phyloP scores from a whole-genome alignment of 2,113 vertebrate genomes.

The Monarcha castaneiventris region DNA sequence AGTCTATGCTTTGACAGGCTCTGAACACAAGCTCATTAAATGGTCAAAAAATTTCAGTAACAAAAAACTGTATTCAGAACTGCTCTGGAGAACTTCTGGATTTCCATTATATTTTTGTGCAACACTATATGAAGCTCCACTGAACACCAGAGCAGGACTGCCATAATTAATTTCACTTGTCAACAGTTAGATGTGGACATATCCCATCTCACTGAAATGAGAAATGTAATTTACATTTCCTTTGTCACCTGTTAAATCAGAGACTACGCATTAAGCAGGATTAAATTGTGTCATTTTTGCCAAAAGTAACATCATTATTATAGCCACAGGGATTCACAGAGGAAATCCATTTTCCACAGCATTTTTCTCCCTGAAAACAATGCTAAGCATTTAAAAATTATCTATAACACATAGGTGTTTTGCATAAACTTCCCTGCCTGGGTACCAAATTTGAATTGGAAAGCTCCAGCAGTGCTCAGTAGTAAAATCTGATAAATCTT shows the following conservation, averaged over 20 bases:
- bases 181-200: neutral
- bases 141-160: neutral
- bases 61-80: neutral
- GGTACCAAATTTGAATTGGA: neutral
- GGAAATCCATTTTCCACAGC: neutral
- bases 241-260: neutral
- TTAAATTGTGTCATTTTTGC: neutral
- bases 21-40: neutral
- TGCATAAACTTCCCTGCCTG: neutral
- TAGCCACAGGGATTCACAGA: neutral
- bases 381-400: neutral
- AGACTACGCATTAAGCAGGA: neutral
- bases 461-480: accelerated
- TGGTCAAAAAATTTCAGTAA: neutral
- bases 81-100: neutral
- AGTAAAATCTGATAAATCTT: neutral
- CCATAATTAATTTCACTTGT: neutral
- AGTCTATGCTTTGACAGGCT: neutral
- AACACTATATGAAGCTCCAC: neutral
- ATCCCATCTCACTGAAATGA: neutral
- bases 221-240: neutral
- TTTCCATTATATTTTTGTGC: neutral
- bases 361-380: neutral
- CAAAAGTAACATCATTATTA: neutral
- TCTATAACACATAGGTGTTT: neutral